Conservation (phyloP, 2,113 vertebrate genomes). For the Rhegmatorhina hoffmannsi region DNA sequence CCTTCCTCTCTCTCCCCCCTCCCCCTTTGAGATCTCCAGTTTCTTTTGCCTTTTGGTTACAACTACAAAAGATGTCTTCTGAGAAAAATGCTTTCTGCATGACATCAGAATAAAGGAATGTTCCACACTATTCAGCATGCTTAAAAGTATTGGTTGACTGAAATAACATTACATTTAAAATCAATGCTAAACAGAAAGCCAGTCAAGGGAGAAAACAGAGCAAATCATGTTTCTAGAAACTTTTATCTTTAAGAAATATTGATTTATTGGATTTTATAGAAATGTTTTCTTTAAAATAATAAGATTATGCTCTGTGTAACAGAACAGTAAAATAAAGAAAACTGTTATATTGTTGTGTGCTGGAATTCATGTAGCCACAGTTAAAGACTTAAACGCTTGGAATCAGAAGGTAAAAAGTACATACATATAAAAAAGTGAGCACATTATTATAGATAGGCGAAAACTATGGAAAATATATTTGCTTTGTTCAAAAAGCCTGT, state of each 20-base stretch:
- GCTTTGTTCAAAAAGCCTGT: not conserved
- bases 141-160: slow-evolving; percentile 74
- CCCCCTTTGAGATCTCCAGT: slow-evolving; percentile 72
- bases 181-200: slow-evolving; percentile 54
- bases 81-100: slow-evolving; percentile 80
- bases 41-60: slow-evolving; percentile 82
- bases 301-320: not conserved
- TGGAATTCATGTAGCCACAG: not conserved
- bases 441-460: not conserved
- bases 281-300: not conserved
- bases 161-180: slow-evolving; percentile 76
- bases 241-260: slow-evolving; percentile 25
- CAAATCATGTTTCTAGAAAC: slow-evolving; percentile 24
- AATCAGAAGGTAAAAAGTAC: not conserved
- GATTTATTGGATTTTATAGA: slow-evolving; percentile 16
- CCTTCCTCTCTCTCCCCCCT: not conserved
- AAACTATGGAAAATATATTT: not conserved
- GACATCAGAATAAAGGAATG: slow-evolving; percentile 82
- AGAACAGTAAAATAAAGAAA: not conserved
- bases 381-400: not conserved
- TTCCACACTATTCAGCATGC: slow-evolving; percentile 67
- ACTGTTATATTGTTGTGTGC: not conserved
- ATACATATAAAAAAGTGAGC: not conserved
- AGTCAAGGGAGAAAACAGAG: slow-evolving; percentile 17
- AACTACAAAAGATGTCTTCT: slow-evolving; percentile 83